Base-by-base conservation (phyloP, 2,113 vertebrate genomes). In the Apistogramma diplotaenia region DNA sequence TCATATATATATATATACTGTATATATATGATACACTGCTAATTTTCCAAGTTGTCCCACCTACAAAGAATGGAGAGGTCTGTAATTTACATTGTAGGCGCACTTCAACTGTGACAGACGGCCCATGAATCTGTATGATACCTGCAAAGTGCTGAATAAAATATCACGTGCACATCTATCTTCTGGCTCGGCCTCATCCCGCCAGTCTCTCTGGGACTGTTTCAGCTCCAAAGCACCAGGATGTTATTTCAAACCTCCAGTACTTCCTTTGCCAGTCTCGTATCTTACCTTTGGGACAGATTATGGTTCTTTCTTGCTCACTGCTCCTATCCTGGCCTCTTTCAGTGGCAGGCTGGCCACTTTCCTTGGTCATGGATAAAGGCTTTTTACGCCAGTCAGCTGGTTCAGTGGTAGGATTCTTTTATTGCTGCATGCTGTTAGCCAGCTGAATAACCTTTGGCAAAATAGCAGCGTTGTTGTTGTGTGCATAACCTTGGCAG, bases 381-480 rank as follows among this genome's bases (percentile, higher is more conserved):
- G 62, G 65, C 43, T 72, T 53, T 81, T 81, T 49, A 54, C 65
- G 57, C 19, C 78, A 79, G 62, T 79, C 21, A 21, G 18, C n/a
- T 60, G 33, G 19, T 81, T 77, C 74, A 78, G 16, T 31, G 27
- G 60, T 37, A 61, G 25, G 54, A 65, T 67, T 76, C 15, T 59
- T 65, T 8, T 23, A n/a, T 3, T 51, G 51, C 21, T 40, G 71
- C n/a, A 51, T 59, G n/a, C 27, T 31, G 55, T 43, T 33, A 81
- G 53, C 53, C 79, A 85, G 70, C 43, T 70, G 67, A 60, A 35
- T 83, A 81, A 87, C 79, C 79, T 83, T 58, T 82, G 67, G 19
- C 79, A 82, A 59, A 43, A 67, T 19, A 51, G 11, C 57, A 76
- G 43, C 73, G 27, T 67, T 67, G 37, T 27, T 46, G 40, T 40